Evolutionary conservation across 2,797 vertebrate species (phyloP).

Genomic region (Argya squamiceps): DNA sequence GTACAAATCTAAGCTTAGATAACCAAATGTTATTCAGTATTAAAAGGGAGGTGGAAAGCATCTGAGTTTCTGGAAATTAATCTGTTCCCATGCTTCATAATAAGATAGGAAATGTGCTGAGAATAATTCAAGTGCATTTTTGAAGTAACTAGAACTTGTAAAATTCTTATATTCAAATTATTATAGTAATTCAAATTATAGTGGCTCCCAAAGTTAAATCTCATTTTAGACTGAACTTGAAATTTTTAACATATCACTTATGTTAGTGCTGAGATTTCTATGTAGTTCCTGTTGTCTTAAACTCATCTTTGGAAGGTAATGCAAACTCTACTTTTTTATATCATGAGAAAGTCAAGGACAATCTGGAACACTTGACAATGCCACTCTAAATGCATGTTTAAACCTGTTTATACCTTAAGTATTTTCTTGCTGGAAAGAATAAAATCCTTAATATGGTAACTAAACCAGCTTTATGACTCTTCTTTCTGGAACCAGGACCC

Average conservation of each 20-base stretch:
- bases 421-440: background rate
- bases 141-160: background rate
- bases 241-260: background rate
- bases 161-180: conserved; percentile 43
- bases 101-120: conserved; percentile 18
- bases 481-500: background rate
- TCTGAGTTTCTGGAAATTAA: conserved; percentile 27
- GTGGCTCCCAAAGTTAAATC: background rate
- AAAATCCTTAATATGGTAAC: background rate
- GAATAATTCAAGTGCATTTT: conserved; percentile 17
- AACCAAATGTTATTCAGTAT: background rate
- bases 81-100: conserved; percentile 13
- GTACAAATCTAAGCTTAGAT: background rate
- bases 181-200: background rate
- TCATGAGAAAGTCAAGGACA: background rate
- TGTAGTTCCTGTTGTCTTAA: background rate
- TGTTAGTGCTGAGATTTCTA: background rate
- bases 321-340: background rate
- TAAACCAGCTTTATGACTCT: background rate
- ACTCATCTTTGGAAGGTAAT: background rate
- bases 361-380: background rate
- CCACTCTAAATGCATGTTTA: background rate
- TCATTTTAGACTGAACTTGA: background rate
- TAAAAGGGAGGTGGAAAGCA: background rate
- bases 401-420: background rate